Evolutionary conservation across 2,113 vertebrate genomes (phyloP).

Genomic region (Hemiprocne comata): DNA sequence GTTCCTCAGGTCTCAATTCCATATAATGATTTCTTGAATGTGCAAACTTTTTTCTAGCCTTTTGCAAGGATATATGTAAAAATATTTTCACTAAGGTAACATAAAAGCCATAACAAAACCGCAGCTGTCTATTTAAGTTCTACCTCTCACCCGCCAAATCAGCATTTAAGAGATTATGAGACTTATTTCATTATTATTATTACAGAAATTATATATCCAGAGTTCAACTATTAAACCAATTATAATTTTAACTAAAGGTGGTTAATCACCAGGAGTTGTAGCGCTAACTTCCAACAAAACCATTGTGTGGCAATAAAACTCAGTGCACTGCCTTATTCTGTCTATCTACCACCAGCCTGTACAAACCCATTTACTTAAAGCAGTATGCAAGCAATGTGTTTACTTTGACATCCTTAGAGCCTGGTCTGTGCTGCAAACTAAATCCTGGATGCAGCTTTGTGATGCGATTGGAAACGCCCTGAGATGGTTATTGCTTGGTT

Average conservation of each 20-base stretch:
- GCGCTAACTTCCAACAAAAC: neutral
- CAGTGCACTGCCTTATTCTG: neutral
- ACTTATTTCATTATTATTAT: neutral
- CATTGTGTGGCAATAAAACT: neutral
- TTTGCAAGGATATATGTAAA: neutral
- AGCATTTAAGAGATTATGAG: neutral
- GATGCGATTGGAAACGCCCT: neutral
- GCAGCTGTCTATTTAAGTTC: neutral
- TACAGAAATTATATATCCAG: neutral
- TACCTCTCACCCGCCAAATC: neutral
- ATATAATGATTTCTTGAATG: neutral
- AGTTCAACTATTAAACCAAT: neutral
- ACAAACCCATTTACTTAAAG: neutral
- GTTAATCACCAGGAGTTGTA: neutral
- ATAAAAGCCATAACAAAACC: neutral
- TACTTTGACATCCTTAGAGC: neutral
- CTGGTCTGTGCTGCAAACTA: neutral
- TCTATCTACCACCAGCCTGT: neutral
- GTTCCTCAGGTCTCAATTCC: neutral
- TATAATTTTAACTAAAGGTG: neutral
- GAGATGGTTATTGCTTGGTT: neutral
- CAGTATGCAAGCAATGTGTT: neutral
- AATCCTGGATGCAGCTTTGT: neutral
- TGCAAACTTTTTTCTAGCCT: neutral
- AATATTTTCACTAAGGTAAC: neutral